Conservation (phyloP, 2,797 vertebrate genomes). For the Galaxias olidus region DNA sequence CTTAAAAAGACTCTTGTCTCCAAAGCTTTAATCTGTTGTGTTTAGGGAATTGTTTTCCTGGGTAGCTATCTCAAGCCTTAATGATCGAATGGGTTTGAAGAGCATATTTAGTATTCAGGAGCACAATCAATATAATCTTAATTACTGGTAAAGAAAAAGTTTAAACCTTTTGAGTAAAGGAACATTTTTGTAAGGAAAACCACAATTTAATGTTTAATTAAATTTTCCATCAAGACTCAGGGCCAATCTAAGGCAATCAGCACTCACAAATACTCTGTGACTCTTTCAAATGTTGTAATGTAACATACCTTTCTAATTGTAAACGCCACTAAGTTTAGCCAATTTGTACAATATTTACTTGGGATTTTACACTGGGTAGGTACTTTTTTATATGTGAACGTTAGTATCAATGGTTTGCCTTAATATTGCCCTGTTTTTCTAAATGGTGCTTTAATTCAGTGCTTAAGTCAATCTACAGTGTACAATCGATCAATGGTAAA, state of each 20-base stretch:
- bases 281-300: background rate
- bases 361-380: conserved; percentile 30
- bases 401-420: conserved; percentile 12
- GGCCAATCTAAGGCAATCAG: background rate
- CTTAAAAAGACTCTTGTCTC: background rate
- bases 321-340: conserved; percentile 9
- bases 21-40: background rate
- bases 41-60: conserved; percentile 1
- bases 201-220: background rate
- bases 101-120: background rate
- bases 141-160: too few relatives aligned
- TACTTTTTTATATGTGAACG: conserved; percentile 23
- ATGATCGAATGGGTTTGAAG: background rate
- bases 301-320: background rate
- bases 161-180: too few relatives aligned
- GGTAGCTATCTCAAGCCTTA: conserved; percentile 28
- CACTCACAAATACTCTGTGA: background rate
- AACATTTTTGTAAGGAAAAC: background rate
- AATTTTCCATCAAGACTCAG: background rate
- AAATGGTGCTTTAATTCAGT: conserved; percentile 40
- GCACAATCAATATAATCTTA: conserved; percentile 14
- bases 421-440: conserved; percentile 1
- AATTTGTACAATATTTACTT: conserved; percentile 22
- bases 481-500: conserved; percentile 6
- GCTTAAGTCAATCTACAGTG: conserved; percentile 22